These are phyloP conservation scores for Coptodon rendalli DNA, from an alignment of 2,113 vertebrate species.

Conservation along the genomic window DNA sequence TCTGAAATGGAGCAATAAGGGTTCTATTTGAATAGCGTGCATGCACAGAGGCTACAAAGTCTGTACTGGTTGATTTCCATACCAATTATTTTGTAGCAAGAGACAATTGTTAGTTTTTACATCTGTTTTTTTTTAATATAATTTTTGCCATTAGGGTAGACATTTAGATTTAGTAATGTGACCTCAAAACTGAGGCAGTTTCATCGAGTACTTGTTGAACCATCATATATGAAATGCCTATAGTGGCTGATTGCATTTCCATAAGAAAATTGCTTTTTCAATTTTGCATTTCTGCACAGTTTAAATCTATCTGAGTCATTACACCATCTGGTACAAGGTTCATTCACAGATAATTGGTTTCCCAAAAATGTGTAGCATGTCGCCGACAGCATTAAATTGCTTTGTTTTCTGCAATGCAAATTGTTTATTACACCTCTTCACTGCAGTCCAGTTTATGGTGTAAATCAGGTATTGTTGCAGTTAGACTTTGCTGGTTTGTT, in stretches of 20 bases:
- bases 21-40: background rate
- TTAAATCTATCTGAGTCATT: background rate
- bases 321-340: background rate
- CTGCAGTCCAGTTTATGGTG: background rate
- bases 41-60: background rate
- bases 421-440: background rate
- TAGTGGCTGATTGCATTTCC: background rate
- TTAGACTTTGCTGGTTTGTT: background rate
- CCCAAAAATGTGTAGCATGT: background rate
- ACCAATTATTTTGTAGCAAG: background rate
- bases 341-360: background rate
- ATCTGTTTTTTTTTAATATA: background rate
- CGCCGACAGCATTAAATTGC: background rate
- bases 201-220: background rate
- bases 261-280: conserved; percentile 3
- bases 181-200: background rate
- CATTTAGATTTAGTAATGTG: background rate
- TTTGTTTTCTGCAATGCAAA: background rate
- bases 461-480: background rate
- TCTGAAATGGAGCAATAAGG: background rate
- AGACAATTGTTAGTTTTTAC: background rate
- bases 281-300: background rate
- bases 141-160: background rate
- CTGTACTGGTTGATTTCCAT: background rate
- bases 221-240: background rate